Base-by-base conservation (phyloP, 2,113 vertebrate genomes). In the Carettochelys insculpta region DNA sequence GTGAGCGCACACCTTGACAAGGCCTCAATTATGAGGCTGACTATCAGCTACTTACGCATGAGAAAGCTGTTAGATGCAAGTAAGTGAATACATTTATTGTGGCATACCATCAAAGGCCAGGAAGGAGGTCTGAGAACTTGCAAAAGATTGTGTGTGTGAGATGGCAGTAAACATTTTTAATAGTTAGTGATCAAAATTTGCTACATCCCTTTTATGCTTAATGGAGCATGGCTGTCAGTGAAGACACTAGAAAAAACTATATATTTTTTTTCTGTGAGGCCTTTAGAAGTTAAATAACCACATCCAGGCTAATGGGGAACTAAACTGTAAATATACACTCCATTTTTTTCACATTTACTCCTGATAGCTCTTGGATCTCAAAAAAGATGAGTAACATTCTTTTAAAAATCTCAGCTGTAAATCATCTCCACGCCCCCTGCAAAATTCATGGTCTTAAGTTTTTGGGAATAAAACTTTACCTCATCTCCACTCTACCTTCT, bases 1-100 rank as follows among this genome's bases (percentile, higher is more conserved):
- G 96, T 99, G 95, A 99, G 98, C 38, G 98, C 99, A 1, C 98
- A 99, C 96, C 98, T 99, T 90, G 99, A 99, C 97, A 99, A 99
- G 96, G 99, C 99, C 16, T 99, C 99, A 73, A 98, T 99, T 88
- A 99, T 99, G 99, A 98, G 99, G 80, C 98, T 99, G 65, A 98
- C 98, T 91, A 99, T 99, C 98, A 99, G 99, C 96, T 99, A 99
- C 97, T 95, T 99, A 96, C 99, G 99, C 86, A 98, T 99, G 97
- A 99, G 98, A 61, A 99, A 98, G 92, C 97, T 99, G 82, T 98
- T 99, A 13, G 98, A 97, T 97, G 96, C 97, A 76, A 98, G 99
- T 99, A 53, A 98, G 98, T 83, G 65, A 87, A 20, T 85, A 50
- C 34, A 83, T 88, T 90, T 89, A 58, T 41, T 79, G 58, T 38